These are phyloP conservation scores for Ceyx cyanopectus DNA, from an alignment of 2,113 vertebrate genomes.

Conservation along the genomic window DNA sequence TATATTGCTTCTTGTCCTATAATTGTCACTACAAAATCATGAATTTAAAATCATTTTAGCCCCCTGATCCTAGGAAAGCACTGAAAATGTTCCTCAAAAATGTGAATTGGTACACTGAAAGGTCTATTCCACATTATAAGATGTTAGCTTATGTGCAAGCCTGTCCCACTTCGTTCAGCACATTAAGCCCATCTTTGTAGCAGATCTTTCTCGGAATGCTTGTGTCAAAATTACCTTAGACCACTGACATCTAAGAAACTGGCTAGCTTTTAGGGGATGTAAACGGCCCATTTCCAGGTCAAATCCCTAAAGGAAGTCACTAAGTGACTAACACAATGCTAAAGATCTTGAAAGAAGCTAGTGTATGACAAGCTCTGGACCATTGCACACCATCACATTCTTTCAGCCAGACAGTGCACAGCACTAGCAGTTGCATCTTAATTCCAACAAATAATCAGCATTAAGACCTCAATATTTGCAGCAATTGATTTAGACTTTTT, in stretches of 20 bases:
- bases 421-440: neutral
- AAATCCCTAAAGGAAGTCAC: neutral
- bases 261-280: neutral
- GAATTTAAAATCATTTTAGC: neutral
- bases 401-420: accelerated
- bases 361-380: neutral
- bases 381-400: neutral
- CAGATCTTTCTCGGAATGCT: neutral
- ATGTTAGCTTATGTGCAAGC: neutral
- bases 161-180: neutral
- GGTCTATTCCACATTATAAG: neutral
- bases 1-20: neutral
- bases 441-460: neutral
- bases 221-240: neutral
- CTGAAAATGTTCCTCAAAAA: neutral
- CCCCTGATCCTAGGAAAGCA: neutral
- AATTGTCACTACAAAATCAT: neutral
- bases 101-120: neutral
- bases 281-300: neutral
- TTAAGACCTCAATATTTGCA: neutral
- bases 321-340: neutral
- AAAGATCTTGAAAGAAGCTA: neutral
- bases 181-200: neutral
- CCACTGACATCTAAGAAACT: neutral
- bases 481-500: neutral